These are phyloP conservation scores for Drosophila neotestacea DNA, from an alignment of 2,888 invertebrate genomes.

Conservation along the genomic window DNA sequence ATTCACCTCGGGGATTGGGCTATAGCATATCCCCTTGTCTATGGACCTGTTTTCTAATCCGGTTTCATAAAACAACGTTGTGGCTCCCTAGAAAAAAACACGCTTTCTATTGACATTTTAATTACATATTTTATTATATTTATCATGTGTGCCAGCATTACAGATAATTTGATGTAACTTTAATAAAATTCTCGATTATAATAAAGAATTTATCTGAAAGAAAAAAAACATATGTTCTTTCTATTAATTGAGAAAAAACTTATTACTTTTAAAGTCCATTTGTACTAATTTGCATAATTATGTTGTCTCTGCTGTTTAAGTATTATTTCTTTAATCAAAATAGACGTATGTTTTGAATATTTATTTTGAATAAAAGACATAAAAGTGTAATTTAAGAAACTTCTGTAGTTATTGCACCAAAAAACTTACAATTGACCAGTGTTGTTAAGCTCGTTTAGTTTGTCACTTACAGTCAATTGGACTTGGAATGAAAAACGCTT, in stretches of 20 bases:
- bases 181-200: background rate
- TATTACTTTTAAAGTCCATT: too few relatives aligned
- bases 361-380: too few relatives aligned
- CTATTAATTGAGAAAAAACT: too few relatives aligned
- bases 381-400: too few relatives aligned
- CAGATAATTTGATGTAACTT: constrained; percentile 9
- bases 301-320: too few relatives aligned
- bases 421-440: background rate
- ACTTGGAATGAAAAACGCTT: constrained; percentile 20
- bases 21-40: constrained; percentile 14
- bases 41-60: constrained; percentile 40
- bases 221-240: too few relatives aligned
- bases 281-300: too few relatives aligned
- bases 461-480: constrained; percentile 29
- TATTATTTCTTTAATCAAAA: too few relatives aligned
- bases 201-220: too few relatives aligned
- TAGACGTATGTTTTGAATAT: too few relatives aligned
- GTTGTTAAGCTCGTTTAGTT: background rate
- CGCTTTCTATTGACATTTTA: constrained; percentile 21
- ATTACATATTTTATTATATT: constrained; percentile 29
- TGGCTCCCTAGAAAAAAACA: background rate
- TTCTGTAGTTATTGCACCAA: too few relatives aligned
- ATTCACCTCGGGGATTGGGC: background rate
- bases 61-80: constrained; percentile 13
- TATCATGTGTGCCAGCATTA: background rate